Evolutionary conservation across 2,113 vertebrate genomes (phyloP).

Genomic region (Scortum barcoo): DNA sequence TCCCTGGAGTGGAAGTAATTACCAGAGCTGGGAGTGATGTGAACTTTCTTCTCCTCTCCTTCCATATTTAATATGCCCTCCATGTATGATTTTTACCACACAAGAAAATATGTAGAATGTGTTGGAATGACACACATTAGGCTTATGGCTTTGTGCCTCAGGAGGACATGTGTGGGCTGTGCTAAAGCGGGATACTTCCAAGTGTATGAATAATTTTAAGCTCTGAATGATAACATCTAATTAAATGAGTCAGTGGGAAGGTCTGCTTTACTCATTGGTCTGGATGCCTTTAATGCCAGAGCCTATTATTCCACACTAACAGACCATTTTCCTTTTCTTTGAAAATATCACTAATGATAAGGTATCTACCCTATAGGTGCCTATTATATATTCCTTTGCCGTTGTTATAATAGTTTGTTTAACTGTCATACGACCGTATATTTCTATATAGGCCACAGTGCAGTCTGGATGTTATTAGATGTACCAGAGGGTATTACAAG

Average conservation of each 20-base stretch:
- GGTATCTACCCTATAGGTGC: constrained; percentile 12
- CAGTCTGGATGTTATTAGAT: constrained; percentile 42
- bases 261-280: constrained; percentile 59
- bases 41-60: constrained; percentile 9
- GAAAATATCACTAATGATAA: constrained; percentile 45
- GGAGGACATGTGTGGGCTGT: constrained; percentile 57
- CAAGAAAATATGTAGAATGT: constrained; percentile 45
- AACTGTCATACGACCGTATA: neutral
- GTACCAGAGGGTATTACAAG: constrained; percentile 26
- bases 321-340: constrained; percentile 50
- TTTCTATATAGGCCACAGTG: constrained; percentile 26
- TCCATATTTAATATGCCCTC: constrained; percentile 46
- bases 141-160: constrained; percentile 53
- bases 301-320: constrained; percentile 53
- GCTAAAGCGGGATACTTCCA: constrained; percentile 57
- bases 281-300: constrained; percentile 40
- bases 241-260: constrained; percentile 76
- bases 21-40: constrained; percentile 18
- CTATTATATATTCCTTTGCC: constrained; percentile 9
- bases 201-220: constrained; percentile 67
- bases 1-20: constrained; percentile 51
- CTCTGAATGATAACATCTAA: constrained; percentile 73
- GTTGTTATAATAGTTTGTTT: constrained; percentile 38
- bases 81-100: constrained; percentile 39
- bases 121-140: constrained; percentile 42